Base-by-base conservation (phyloP, 2,797 vertebrate species). In the Botia kubotai region DNA sequence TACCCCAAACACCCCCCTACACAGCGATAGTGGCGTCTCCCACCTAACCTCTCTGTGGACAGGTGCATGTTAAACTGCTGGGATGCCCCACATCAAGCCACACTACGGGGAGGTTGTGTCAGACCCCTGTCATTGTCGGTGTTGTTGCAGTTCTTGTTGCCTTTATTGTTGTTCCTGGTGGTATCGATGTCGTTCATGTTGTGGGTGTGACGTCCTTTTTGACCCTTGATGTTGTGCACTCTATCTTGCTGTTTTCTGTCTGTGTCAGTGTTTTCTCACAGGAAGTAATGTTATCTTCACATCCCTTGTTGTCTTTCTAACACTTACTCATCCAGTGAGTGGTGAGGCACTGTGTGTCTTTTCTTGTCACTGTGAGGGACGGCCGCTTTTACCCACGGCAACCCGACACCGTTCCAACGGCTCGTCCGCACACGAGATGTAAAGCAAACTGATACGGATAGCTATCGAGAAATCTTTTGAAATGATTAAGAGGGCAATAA, bases 81-180 rank as follows among this genome's bases (percentile, higher is more conserved):
- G 87, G 94, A 95, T 96, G 95, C 94, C 95, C 95, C 95, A 95
- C 95, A 95, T 95, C 88, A 94, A 94, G 93, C 95, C 95, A 95
- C 95, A 94, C 93, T 90, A 91, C 62, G 92, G 94, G 95, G 94
- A 95, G 93, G 95, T 95, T 93, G 94, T 92, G 93, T 89, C 83
- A 88, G 79, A 89, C 89, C 93, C 91, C 85, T 88, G 87, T 93
- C 91, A 92, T 94, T 84, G 93, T 93, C 89, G 92, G 92, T 86
- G 68, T 79, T 81, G 71, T 77, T 66, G 83, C 84, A 71, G 82
- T 82, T 84, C 75, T 80, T 87, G 86, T 87, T 83, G 83, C 85
- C 85, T 86, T 86, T 83, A 77, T 75, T 86, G 87, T 87, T 82
- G 85, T 86, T 75, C 71, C 83, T 87, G 85, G 85, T 85, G 82